Conservation (phyloP, 1,140 invertebrate species). For the Bombus superbus region DNA sequence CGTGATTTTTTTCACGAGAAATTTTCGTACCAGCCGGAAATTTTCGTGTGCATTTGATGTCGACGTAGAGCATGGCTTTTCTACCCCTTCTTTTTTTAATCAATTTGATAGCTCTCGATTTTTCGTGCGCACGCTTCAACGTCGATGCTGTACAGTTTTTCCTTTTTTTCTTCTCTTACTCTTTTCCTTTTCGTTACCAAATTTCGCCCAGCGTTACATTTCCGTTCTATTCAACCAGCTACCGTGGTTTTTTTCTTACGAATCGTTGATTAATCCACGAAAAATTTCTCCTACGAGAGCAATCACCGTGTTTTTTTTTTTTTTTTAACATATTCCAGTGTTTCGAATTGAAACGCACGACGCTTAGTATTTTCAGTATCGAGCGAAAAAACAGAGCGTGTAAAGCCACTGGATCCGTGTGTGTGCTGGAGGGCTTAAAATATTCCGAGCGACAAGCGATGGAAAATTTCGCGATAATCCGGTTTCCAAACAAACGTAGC, state of each 20-base stretch:
- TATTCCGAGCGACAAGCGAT: constrained; percentile 3
- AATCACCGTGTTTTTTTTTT: neutral
- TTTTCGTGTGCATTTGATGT: constrained; percentile 25
- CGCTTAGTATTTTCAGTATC: neutral
- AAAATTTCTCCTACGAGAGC: neutral
- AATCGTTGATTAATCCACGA: constrained; percentile 12
- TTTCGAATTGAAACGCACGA: neutral
- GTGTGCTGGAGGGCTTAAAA: neutral
- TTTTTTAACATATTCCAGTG: neutral
- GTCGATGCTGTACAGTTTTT: neutral
- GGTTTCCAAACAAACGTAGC: neutral
- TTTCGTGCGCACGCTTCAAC: neutral
- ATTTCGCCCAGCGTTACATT: neutral
- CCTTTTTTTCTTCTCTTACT: neutral
- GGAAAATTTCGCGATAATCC: constrained; percentile 9
- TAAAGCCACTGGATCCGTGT: neutral
- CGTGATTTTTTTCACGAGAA: constrained; percentile 44
- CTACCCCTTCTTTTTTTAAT: neutral
- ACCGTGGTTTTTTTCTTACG: neutral
- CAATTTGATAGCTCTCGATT: constrained; percentile 9
- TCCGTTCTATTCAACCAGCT: neutral
- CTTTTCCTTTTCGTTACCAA: neutral
- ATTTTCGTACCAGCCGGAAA: constrained; percentile 22
- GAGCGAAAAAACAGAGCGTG: neutral
- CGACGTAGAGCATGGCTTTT: neutral